Evolutionary conservation across 2,888 invertebrate species (phyloP), one percentile per base, ranked within the genome.

Genomic region (Napeogenes sylphis): DNA sequence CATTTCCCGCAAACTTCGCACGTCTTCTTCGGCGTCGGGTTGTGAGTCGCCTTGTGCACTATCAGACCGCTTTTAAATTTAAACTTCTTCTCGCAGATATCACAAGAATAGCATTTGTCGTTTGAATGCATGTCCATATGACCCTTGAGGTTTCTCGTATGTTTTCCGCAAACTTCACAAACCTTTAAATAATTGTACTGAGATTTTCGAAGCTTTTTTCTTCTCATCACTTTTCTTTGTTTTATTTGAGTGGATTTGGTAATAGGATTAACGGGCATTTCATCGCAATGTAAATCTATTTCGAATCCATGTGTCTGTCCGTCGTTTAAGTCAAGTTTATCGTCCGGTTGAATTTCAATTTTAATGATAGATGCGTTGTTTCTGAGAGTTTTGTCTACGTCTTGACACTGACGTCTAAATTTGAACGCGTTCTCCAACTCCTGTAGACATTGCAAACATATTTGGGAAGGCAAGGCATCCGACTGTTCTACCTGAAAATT

Each of bases 1-100:
- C 88, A 85, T 69, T 91, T 92, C 2, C 91, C 91, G 73, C 92
- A 89, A 8, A 89, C 83, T 58, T 91, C 91, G 68, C 92, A 92
- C 0, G 87, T 90, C 68, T 91, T 91, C 70, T 82, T 81, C 59
- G 91, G 91, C 60, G 85, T 89, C 6, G 88, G 82, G 32, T 89
- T 78, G 73, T 92, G 91, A 0, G 84, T 75, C 1, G 88, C 84
- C 69, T 82, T 83, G 71, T 92, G 91, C 59, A 90, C 81, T 4
- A 85, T 75, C 64, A 91, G 70, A 4, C 91, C 89, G 70, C 89
- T 89, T 70, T 87, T 90, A 66, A 89, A 90, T 66, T 90, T 90
- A 59, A 91, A 92, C 61, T 81, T 86, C 73, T 91, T 91, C 61
- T 85, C 85, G 68, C 91, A 92, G 3, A 87, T 73, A 0, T 85